Base-by-base conservation (phyloP, 1,140 invertebrate species). In the Proales similis region DNA sequence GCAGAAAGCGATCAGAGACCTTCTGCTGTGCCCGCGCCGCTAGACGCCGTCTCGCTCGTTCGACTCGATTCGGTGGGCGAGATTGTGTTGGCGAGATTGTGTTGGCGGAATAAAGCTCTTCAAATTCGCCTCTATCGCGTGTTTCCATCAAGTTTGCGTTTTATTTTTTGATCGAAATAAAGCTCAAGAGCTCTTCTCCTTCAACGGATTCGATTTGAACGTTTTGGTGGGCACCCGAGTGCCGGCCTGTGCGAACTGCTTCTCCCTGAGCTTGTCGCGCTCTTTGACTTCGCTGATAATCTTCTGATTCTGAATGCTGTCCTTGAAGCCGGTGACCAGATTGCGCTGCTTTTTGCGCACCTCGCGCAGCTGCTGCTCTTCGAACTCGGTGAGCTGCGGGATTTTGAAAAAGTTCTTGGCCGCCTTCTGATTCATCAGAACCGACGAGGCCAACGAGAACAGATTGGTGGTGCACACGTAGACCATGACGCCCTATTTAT, bases 371-470 rank as follows among this genome's bases (percentile, higher is more conserved):
- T 73, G 72, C 32, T 80, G 77, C 1, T 79, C 68, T 19, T 79
- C 74, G 66, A 85, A 80, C 45, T 70, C 73, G 1, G 85, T 70
- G 60, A 83, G 64, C 30, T 71, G 70, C 11, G 86, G 84, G 66
- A 96, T 90, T 48, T 86, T 84, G 38, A 91, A 87, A 67, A 81
- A 85, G 19, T 81, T 75, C 68, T 86, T 76, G 2, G 95, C 82
- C 36, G 72, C 70, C 11, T 86, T 83, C 57, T 89, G 80, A 73
- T 81, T 85, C 7, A 97, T 75, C 45, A 93, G 33, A 9, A 80
- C 78, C 17, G 87, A 85, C 83, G 94, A 90, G 0, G 79, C 43
- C 4, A 97, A 68, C 0, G 91, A 92, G 62, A 93, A 82, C 83
- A 12, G 86, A 88, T 83, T 84, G 67, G n/a, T 74, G 68, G 65